Evolutionary conservation across 1,140 invertebrate species (phyloP), one percentile per base, ranked within the genome.

Genomic region (Cepaea nemoralis): DNA sequence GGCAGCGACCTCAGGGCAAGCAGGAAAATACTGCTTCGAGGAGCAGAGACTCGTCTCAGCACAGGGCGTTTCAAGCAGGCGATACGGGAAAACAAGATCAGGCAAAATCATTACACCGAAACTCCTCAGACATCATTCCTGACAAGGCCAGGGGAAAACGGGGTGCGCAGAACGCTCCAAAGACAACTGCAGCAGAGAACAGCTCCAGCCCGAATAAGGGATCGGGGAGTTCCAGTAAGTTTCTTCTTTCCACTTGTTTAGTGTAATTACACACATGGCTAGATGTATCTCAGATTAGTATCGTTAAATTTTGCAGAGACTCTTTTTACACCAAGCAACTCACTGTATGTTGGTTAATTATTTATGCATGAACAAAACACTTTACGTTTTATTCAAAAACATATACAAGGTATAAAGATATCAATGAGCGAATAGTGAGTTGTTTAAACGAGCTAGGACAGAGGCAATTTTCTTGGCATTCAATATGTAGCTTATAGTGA

Each of bases 131-230:
- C 55, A 48, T 55, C 1, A 77, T 77, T 14, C 75, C 75, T 37
- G 75, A 59, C 31, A 77, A 39, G 50, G 75, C 75, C 5, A 59
- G 37, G 37, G 75, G 75, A 63, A 77, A 77, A 24, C 48, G 75
- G n/a, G 33, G 5, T 31, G 16, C 6, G 27, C 27, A n/a, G 5
- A 63, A 63, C 33, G 27, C n/a, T 63, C 6, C 59, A 2, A 63
- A 31, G 22, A 6, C 59, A 63, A 27, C 5, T 22, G 59, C n/a
- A 31, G 59, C 59, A 10, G 59, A 63, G 6, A n/a, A n/a, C n/a
- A 31, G 2, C n/a, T 63, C 59, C 6, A 63, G 27, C 27, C 2
- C 19, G n/a, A 14, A 8, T 24, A 55, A 55, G 22, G 22, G 50
- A 22, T 14, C 50, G 8, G 50, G 50, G 22, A n/a, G n/a, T n/a